phyloP scores from a whole-genome alignment of 1,140 invertebrate genomes.

The Mycetomoellerius zeteki region DNA sequence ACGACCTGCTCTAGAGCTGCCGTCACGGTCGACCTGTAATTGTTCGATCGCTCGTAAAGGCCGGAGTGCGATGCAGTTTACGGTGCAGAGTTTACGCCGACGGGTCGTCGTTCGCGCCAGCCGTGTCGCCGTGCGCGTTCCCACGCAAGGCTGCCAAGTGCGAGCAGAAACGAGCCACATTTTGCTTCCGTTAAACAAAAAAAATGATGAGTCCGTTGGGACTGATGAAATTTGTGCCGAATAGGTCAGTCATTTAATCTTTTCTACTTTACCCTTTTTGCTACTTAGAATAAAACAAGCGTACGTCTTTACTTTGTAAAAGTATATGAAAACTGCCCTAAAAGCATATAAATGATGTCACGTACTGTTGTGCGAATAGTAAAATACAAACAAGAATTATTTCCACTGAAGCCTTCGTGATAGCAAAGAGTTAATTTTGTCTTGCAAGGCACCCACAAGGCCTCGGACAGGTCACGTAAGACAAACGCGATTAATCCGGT shows the following conservation, averaged over 20 bases:
- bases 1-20: slow-evolving; percentile 51
- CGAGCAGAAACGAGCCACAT: slow-evolving; percentile 17
- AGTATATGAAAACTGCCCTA: not conserved
- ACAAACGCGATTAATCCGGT: slow-evolving; percentile 55
- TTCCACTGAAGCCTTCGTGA: not conserved
- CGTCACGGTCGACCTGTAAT: slow-evolving; percentile 67
- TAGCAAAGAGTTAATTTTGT: slow-evolving; percentile 13
- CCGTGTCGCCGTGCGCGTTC: slow-evolving; percentile 33
- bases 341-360: not conserved
- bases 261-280: not conserved
- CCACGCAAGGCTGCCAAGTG: slow-evolving; percentile 31
- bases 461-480: slow-evolving; percentile 22
- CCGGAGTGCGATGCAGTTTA: slow-evolving; percentile 66
- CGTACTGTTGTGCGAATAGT: not conserved
- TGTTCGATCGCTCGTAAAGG: slow-evolving; percentile 70
- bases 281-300: not conserved
- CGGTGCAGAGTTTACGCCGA: slow-evolving; percentile 63
- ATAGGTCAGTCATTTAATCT: not conserved
- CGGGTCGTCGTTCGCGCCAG: slow-evolving; percentile 2
- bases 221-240: not conserved
- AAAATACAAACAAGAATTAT: not conserved
- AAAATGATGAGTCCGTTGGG: slow-evolving; percentile 20
- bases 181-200: slow-evolving; percentile 8
- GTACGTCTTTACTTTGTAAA: not conserved
- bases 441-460: not conserved